phyloP scores from a whole-genome alignment of 1,140 invertebrate genomes.

The Drosophila santomea region DNA sequence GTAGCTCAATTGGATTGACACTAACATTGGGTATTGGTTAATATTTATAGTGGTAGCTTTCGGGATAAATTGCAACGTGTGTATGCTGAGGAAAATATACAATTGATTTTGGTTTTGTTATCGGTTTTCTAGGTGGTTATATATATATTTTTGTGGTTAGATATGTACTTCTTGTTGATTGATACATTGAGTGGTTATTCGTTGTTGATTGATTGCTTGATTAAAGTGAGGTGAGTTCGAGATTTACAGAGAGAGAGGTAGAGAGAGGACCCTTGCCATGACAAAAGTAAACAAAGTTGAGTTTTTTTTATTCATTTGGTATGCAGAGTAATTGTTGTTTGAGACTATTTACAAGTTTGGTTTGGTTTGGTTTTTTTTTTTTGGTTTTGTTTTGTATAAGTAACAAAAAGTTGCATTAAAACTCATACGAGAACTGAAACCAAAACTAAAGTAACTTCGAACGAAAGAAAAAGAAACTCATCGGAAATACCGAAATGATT shows the following conservation, averaged over 20 bases:
- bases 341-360: constrained; percentile 82
- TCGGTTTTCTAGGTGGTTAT: constrained; percentile 53
- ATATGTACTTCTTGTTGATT: constrained; percentile 59
- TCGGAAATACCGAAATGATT: constrained; percentile 36
- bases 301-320: constrained; percentile 68
- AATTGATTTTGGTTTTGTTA: constrained; percentile 49
- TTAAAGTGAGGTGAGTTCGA: constrained; percentile 61
- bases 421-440: constrained; percentile 36
- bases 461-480: constrained; percentile 30
- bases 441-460: constrained; percentile 36
- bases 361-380: constrained; percentile 55
- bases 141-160: constrained; percentile 66
- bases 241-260: constrained; percentile 61
- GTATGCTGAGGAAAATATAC: constrained; percentile 65
- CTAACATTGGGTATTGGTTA: constrained; percentile 61
- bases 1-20: constrained; percentile 80
- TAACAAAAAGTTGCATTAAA: constrained; percentile 41
- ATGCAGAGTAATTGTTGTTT: constrained; percentile 77
- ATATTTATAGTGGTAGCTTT: constrained; percentile 44
- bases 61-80: constrained; percentile 66
- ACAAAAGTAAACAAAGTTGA: constrained; percentile 75
- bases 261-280: constrained; percentile 82
- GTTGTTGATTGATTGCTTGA: constrained; percentile 61
- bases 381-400: constrained; percentile 47
- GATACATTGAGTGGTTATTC: constrained; percentile 39